Base-by-base conservation (phyloP, 2,113 vertebrate genomes). In the Symphodus melops region DNA sequence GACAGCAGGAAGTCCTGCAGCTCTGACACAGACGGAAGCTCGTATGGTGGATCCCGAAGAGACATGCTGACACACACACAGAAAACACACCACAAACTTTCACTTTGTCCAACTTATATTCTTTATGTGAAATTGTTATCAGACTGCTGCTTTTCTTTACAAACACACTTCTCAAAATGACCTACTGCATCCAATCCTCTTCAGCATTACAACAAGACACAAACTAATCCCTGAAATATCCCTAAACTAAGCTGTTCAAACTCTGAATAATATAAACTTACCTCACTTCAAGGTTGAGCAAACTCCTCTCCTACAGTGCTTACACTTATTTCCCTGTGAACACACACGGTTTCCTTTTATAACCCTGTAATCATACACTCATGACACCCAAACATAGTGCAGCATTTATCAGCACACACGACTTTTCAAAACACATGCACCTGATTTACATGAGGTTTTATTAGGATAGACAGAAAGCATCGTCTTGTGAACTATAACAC, bases 281-380 rank as follows among this genome's bases (percentile, higher is more conserved):
- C 75, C 73, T 75, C 37, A 13, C 23, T 46, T 39, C 3, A 20
- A 20, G 12, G 36, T 10, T 10, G 39, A 3, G 9, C 4, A 46
- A 71, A 49, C 53, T 25, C 48, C n/a, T 69, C 72, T 83, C 56
- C 60, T 25, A 9, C 28, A 1, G 2, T 13, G 53, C 33, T 44
- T 3, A 2, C 41, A 74, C 28, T 65, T 84, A 44, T 62, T 79
- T 51, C 25, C 57, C 37, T 48, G 36, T 10, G 51, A 37, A 73
- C 56, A 51, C 52, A 19, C 52, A 19, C 80, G 63, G 79, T 75
- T 92, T 91, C 91, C 74, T 90, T 93, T 93, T 90, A 93, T 93
- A 94, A 91, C 88, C 86, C 63, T 89, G 89, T 88, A 93, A 90
- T 92, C 87, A 89, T 77, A 92, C 81, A 88, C 88, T 89, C 82